Conservation (phyloP, 2,888 invertebrate species). For the Mimas tiliae region DNA sequence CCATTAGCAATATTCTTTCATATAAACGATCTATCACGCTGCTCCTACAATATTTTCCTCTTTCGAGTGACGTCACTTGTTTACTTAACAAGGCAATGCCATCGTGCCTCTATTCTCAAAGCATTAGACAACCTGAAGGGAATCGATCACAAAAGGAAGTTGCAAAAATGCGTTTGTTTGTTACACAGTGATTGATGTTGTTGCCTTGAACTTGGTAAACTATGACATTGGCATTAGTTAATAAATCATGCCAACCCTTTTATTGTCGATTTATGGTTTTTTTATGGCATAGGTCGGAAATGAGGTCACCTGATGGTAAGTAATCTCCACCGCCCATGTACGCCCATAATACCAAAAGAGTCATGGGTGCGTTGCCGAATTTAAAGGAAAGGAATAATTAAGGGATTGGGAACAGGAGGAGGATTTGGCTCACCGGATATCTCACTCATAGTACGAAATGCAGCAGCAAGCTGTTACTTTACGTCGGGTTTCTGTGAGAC, state of each 20-base stretch:
- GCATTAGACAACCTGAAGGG: not conserved
- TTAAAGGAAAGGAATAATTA: too few relatives aligned
- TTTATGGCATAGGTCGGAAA: too few relatives aligned
- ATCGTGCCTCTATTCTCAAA: not conserved
- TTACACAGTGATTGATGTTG: constrained; percentile 53
- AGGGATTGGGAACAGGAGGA: too few relatives aligned
- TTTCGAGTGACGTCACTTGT: constrained; percentile 10
- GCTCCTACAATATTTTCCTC: not conserved
- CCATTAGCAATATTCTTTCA: constrained; percentile 2
- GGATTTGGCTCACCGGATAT: too few relatives aligned
- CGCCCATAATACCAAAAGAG: too few relatives aligned
- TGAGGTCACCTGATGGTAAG: too few relatives aligned
- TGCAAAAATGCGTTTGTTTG: constrained; percentile 54
- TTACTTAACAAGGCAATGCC: not conserved
- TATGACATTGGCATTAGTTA: constrained; percentile 45
- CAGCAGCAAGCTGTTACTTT: too few relatives aligned
- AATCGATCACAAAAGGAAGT: constrained; percentile 47
- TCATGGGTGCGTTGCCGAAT: too few relatives aligned
- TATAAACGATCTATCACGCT: constrained; percentile 1
- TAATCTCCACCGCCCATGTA: too few relatives aligned
- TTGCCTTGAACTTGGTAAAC: constrained; percentile 52
- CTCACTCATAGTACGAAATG: too few relatives aligned
- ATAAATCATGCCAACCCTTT: constrained; percentile 28
- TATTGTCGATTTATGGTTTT: constrained; percentile 18
- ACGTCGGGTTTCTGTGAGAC: too few relatives aligned